Evolutionary conservation across 2,113 vertebrate genomes (phyloP), one percentile per base, ranked within the genome.

Genomic region (Pagrus major): DNA sequence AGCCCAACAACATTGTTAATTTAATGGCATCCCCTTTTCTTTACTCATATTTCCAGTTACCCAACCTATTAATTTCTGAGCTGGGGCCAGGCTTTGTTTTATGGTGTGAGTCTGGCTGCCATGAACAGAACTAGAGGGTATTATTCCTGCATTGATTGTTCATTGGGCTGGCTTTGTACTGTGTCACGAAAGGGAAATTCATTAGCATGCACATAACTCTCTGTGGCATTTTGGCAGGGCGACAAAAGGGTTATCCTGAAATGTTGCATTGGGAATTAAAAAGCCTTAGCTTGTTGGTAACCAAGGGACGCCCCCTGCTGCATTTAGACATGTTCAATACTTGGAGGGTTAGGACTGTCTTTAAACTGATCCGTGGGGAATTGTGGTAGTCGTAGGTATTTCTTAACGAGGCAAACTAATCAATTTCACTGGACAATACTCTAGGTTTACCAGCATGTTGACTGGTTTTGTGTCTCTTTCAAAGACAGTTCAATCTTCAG

Each of bases 201-300:
- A 91, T 93, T 91, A 91, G 66, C 71, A 91, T 93, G 82, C 83
- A 81, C 58, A 70, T 61, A 42, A 71, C 29, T 76, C 87, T 73
- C 87, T 68, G 69, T 89, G 87, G 86, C 88, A 89, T 93, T 89
- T 90, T 88, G 85, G 83, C 86, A 81, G 31, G 29, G 64, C 12
- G 79, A 88, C 80, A 86, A 83, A 91, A 88, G 71, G 51, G 68
- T 80, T 78, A 67, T 78, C 51, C 70, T 81, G 64, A 80, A 87
- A 81, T 78, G 73, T 49, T 80, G 66, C 81, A 71, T 16, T 51
- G 84, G 78, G 80, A 87, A 87, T 90, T 84, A 78, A 78, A 88
- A 66, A 74, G 79, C 35, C 61, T 81, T 21, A 16, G 70, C 58
- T 73, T 37, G 51, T 74, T 83, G 75, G 64, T 82, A 86, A 83